phyloP scores from a whole-genome alignment of 2,888 invertebrate genomes.

The Schizotus pectinicornis region DNA sequence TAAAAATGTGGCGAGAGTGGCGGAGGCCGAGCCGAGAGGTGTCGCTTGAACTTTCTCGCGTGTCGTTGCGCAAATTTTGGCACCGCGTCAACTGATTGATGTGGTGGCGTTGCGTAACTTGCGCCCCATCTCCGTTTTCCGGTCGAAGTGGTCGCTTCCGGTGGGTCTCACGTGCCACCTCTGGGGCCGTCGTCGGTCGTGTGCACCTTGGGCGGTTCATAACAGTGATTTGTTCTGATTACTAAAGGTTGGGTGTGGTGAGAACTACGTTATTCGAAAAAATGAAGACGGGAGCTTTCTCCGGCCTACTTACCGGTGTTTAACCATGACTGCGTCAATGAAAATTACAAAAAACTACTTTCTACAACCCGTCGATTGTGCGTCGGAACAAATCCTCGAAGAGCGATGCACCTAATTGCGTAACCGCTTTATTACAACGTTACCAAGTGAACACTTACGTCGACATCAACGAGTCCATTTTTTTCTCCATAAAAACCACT shows the following conservation, averaged over 20 bases:
- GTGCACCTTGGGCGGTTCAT: not conserved
- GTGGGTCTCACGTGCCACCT: conserved; percentile 11
- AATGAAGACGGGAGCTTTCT: conserved; percentile 30
- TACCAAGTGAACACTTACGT: conserved; percentile 70
- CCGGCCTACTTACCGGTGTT: conserved; percentile 31
- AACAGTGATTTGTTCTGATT: conserved; percentile 22
- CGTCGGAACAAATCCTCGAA: conserved; percentile 7
- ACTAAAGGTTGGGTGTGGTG: conserved; percentile 27
- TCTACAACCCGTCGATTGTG: conserved; percentile 22
- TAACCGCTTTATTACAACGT: not conserved
- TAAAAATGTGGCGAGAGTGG: too few species aligned
- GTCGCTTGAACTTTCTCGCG: too few species aligned
- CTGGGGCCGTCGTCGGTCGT: conserved; percentile 6
- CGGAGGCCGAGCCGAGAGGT: too few species aligned
- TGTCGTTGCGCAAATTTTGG: too few species aligned
- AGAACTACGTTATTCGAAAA: conserved; percentile 9
- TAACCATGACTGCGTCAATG: conserved; percentile 32
- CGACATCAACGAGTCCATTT: conserved; percentile 74
- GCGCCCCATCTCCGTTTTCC: not conserved
- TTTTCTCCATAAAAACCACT: conserved; percentile 78
- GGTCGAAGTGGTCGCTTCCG: conserved; percentile 2
- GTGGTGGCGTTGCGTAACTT: too few species aligned
- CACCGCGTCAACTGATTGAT: too few species aligned
- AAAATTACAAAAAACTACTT: conserved; percentile 36
- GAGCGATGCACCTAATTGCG: not conserved